A percentile compares a stretch with the other conserved stretches of the same genome.
Evolutionary conservation across 2,113 vertebrate species (phyloP).

Genomic region (cattle (Bos taurus)): DNA sequence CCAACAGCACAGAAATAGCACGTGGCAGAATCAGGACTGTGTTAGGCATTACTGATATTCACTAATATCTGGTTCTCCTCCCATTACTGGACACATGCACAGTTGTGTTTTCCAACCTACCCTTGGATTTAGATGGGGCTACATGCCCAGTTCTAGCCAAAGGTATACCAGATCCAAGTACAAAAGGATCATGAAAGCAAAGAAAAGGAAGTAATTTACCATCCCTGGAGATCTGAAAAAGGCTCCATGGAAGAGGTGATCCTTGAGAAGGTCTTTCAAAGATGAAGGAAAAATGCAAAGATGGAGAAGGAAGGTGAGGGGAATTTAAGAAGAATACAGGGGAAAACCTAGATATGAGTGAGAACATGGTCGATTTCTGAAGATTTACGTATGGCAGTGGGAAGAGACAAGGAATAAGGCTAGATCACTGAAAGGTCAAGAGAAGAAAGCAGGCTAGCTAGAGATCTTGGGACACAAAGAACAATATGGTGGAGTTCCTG

Average conservation of each 20-base stretch:
- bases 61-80: not conserved
- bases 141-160: not conserved
- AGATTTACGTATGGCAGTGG: not conserved
- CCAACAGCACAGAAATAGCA: slow-evolving; percentile 1
- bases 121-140: not conserved
- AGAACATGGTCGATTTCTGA: not conserved
- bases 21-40: not conserved
- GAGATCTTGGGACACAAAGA: not conserved
- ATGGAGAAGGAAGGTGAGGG: not conserved
- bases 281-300: not conserved
- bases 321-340: not conserved
- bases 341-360: not conserved
- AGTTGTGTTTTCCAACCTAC: not conserved
- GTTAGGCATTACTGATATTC: not conserved
- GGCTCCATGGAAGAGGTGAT: not conserved
- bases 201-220: not conserved
- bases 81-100: not conserved
- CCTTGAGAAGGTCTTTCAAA: not conserved
- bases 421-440: not conserved
- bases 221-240: not conserved
- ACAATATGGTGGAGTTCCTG: not conserved
- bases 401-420: not conserved
- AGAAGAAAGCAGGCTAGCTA: not conserved
- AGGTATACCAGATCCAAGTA: not conserved
- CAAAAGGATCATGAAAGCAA: not conserved